A percentile compares a stretch with the other conserved stretches of the same genome.
Conservation (phyloP, 2,888 invertebrate genomes). For the Neria commutata region DNA sequence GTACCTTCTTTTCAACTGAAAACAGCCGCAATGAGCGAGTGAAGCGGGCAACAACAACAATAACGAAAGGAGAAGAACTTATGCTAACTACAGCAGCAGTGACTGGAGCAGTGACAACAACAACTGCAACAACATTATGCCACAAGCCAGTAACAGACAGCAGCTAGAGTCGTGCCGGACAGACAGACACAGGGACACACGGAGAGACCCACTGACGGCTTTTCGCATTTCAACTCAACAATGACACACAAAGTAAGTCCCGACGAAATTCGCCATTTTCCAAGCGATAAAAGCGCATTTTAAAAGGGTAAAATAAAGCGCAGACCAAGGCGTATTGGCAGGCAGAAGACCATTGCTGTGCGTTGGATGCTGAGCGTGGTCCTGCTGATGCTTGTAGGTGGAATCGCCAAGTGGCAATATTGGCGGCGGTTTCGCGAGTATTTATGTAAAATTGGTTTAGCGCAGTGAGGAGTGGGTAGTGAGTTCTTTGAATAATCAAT, state of each 20-base stretch:
- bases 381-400: no score
- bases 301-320: not conserved
- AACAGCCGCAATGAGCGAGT: no score
- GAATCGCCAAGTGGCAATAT: not conserved
- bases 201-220: not conserved
- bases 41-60: no score
- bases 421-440: not conserved
- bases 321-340: not conserved
- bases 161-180: not conserved
- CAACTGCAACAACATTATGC: not conserved
- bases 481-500: no score
- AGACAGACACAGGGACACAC: not conserved
- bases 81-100: not conserved
- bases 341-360: no score
- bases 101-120: not conserved
- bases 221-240: slow-evolving; percentile 5
- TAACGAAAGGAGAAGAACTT: not conserved
- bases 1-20: not conserved
- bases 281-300: not conserved
- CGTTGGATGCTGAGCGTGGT: no score
- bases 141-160: not conserved
- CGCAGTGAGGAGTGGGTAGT: no score
- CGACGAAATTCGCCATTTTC: not conserved
- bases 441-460: no score
- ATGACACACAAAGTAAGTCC: slow-evolving; percentile 3